These are phyloP conservation scores for Daubentonia madagascariensis DNA, from an alignment of 2,113 vertebrate genomes.

Conservation along the genomic window DNA sequence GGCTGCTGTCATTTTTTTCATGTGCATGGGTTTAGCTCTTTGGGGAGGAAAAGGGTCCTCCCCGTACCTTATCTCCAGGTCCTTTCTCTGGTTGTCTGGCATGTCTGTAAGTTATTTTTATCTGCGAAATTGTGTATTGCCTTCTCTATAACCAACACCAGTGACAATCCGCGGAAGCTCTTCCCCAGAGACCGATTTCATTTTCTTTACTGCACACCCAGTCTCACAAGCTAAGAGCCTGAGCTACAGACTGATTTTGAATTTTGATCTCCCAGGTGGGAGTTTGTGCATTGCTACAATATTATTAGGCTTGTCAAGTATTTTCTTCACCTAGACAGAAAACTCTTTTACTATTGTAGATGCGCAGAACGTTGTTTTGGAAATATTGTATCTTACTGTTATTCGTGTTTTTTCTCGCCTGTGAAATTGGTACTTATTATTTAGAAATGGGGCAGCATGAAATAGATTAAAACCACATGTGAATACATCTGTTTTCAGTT, in stretches of 20 bases:
- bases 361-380: constrained; percentile 42
- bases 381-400: constrained; percentile 4
- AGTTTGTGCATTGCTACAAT: constrained; percentile 55
- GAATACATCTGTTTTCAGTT: constrained; percentile 53
- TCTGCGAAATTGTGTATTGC: constrained; percentile 60
- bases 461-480: constrained; percentile 68
- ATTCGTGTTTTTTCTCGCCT: constrained; percentile 37
- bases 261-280: constrained; percentile 73
- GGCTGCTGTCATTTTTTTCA: background rate
- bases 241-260: constrained; percentile 64
- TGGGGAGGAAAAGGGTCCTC: background rate
- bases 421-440: constrained; percentile 63
- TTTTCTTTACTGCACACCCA: constrained; percentile 70
- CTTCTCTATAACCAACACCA: constrained; percentile 64
- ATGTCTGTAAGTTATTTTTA: constrained; percentile 83
- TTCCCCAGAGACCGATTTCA: constrained; percentile 76
- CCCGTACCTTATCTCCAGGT: constrained; percentile 57
- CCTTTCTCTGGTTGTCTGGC: constrained; percentile 78
- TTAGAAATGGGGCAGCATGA: constrained; percentile 71
- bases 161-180: constrained; percentile 73
- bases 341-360: constrained; percentile 58
- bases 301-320: constrained; percentile 66
- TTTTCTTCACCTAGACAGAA: constrained; percentile 75
- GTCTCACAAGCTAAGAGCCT: constrained; percentile 61
- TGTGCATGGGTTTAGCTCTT: background rate